Evolutionary conservation across 2,888 invertebrate genomes (phyloP), one percentile per base, ranked within the genome.

Genomic region (Macropis europaea): DNA sequence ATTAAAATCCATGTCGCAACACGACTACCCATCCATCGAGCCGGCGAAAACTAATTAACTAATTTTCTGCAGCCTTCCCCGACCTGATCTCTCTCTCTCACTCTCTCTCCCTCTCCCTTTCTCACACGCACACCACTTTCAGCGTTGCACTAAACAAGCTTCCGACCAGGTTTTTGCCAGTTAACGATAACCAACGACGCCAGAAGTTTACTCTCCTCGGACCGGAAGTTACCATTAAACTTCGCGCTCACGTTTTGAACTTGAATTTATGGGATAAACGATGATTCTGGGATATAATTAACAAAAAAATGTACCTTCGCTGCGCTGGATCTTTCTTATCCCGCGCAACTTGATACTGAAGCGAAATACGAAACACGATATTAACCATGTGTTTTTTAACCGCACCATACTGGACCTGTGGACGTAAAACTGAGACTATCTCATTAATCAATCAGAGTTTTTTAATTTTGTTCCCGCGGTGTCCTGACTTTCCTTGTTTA

Each of bases 1-100:
- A 57, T 74, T 71, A 57, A 74, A 63, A 57, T 63, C 52, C 48
- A 63, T 52, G 50, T 54, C 30, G 53, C 34, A 17, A 48, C 60
- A 24, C 62, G 63, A 42, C 50, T 38, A 63, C 69, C 68, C 70
- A 73, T 77, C 74, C 77, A 54, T 62, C 61, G 70, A 47, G 52
- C 72, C 67, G 71, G 38, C 72, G 79, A 82, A 87, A 86, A 85
- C 83, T 85, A 86, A 87, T 86, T 87, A 87, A 85, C 79, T 82
- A 86, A 85, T 87, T 87, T 84, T 75, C 60, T 48, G n/a, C 30
- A 30, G 34, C 36, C 24, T 34, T 28, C 22, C 28, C 38, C 17
- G n/a, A n/a, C n/a, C n/a, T n/a, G n/a, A n/a, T 26, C 47, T 1
- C 17, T 7, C 3, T 1, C 2, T 4, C 9, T 2, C n/a, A 1